phyloP scores from a whole-genome alignment of 2,888 invertebrate species.

The Drosophila nr. perissopoda region DNA sequence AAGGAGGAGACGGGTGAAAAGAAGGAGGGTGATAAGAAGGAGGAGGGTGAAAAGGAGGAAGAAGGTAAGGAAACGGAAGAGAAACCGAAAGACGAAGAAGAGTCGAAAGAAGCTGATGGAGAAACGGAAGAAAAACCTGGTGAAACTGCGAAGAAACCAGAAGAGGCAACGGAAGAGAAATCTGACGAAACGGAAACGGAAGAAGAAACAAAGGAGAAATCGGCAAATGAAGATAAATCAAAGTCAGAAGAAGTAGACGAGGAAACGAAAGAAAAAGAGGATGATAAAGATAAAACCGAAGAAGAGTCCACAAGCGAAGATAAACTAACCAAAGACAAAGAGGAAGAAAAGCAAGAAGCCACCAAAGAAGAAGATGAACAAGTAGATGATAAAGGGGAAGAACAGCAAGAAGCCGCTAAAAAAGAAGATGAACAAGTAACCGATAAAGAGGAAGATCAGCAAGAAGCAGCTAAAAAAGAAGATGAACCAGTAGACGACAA shows the following conservation, averaged over 20 bases:
- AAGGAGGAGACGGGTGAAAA: conserved; percentile 14
- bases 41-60: conserved; percentile 2
- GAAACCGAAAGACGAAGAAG: conserved; percentile 21
- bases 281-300: background rate
- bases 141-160: conserved; percentile 4
- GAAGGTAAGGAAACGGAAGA: conserved; percentile 28
- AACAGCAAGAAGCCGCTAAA: background rate
- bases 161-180: conserved; percentile 13
- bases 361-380: background rate
- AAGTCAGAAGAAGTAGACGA: conserved; percentile 5
- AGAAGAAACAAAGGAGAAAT: conserved; percentile 26
- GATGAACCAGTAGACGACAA: background rate
- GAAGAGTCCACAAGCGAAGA: background rate
- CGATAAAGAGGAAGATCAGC: background rate
- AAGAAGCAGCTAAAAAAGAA: background rate
- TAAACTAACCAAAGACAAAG: background rate
- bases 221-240: conserved; percentile 21
- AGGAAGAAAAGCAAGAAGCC: background rate
- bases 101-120: conserved; percentile 11
- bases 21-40: conserved; percentile 10
- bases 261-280: conserved; percentile 5
- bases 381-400: background rate
- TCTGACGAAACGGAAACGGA: conserved; percentile 16
- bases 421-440: conserved; percentile 3
- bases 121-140: conserved; percentile 10